Base-by-base conservation (phyloP, 1,140 invertebrate genomes). In the Euwallacea similis region DNA sequence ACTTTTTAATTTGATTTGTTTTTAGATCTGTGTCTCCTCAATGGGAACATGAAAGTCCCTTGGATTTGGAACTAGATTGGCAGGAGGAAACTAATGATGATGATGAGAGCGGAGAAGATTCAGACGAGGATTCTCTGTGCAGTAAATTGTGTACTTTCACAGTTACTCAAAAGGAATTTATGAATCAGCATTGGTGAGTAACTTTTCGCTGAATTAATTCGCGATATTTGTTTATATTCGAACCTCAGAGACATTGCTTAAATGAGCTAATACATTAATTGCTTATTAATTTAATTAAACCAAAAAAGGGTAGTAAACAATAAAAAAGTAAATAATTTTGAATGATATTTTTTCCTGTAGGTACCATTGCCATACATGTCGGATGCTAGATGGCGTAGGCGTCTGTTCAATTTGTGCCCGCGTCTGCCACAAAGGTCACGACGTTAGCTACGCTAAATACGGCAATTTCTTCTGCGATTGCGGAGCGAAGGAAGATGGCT, bases 381-480 rank as follows among this genome's bases (percentile, higher is more conserved):
- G 94, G 79, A 98, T 99, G 97, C 90, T 98, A 16, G 97, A 99
- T 81, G 93, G 96, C 10, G 95, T 98, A 13, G 98, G 98, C 0
- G 96, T 98, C 9, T 99, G 98, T 81, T 96, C 95, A 0, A 91
- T 99, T 0, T 99, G 97, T 84, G 97, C 97, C 2, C 87, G 94
- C 67, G 97, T 99, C 2, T 99, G 97, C 80, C 97, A 99, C 81
- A 90, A 93, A 72, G 94, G 93, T 10, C 97, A 99, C 81, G 97
- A 99, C 81, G 89, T 99, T 0, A 97, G 96, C 0, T 99, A 99
- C 82, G 94, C 97, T 15, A 99, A 99, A 81, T 97, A 94, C 81
- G 97, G 97, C 3, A 98, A 97, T 74, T 99, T 99, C 85, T 99
- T 99, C 84, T 99, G 97, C 81, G 97, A 99, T 81, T 99, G 97